Evolutionary conservation across 2,113 vertebrate species (phyloP), one percentile per base, ranked within the genome.

Genomic region (Seriola quinqueradiata): DNA sequence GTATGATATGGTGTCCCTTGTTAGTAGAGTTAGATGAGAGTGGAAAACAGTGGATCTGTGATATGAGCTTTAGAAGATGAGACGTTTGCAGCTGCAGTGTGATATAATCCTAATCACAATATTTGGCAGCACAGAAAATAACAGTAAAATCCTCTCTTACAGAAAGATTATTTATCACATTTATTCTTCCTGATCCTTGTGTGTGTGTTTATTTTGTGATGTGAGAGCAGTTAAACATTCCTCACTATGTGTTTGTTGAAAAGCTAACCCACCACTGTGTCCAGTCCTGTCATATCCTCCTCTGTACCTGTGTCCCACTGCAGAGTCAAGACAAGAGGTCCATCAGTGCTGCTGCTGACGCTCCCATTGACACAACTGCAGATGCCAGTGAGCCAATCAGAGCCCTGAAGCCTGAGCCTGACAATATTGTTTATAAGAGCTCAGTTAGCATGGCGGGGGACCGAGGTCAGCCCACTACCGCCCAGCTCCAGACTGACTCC

Each of bases 281-380:
- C 28, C 28, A 28, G 28, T 61, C 5, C 23, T 36, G 12, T n/a
- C 0, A 34, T 57, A 8, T 32, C 19, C 4, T 71, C 28, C 28
- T 1, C 28, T 52, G 14, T 13, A 46, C 54, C 25, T 78, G 2
- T 36, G 8, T 79, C 23, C 17, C 1, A 0, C 61, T 66, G 28
- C 90, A 91, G 85, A 72, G 67, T 21, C 86, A 91, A 68, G 92
- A 90, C 54, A 88, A 11, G 61, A 90, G 42, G 55, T 68, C 65
- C 34, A 11, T 8, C 14, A 42, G 44, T 11, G 9, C 59, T 32
- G 17, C 52, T 8, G 60, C 66, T 2, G 75, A 86, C 10, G 12
- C 71, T 23, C 25, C 42, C 8, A 9, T 52, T n/a, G 91, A 91
- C 16, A 8, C 76, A 12, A 16, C 46, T 2, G 46, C 69, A 1